Evolutionary conservation across 2,888 invertebrate species (phyloP).

Genomic region (Monoplex corrugatus): DNA sequence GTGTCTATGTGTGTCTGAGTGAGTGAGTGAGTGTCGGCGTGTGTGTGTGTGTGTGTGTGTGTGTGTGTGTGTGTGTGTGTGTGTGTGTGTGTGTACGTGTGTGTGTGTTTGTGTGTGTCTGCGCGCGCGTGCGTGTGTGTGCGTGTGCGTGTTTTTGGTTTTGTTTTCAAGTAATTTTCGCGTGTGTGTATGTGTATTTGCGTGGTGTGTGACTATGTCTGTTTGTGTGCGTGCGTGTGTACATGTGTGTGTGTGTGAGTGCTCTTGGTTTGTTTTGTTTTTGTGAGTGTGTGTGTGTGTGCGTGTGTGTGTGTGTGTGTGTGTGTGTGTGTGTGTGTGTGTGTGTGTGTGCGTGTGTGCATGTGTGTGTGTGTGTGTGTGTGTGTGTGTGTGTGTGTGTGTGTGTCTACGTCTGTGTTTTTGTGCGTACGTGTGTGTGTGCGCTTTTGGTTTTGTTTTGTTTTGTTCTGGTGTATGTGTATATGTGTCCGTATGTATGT

Average conservation of each 20-base stretch:
- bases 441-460: not conserved
- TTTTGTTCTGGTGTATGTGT: not conserved
- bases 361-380: not conserved
- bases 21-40: not conserved
- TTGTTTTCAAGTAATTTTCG: no score
- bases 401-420: not conserved
- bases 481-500: constrained; percentile 8
- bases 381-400: not conserved
- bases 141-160: not conserved
- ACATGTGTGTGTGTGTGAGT: no score
- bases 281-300: not conserved
- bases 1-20: not conserved
- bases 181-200: no score
- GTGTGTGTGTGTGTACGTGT: not conserved
- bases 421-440: constrained; percentile 13
- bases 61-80: not conserved
- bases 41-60: not conserved
- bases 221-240: no score
- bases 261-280: not conserved
- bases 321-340: constrained; percentile 3
- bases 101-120: not conserved
- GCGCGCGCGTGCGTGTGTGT: not conserved
- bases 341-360: not conserved
- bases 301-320: not conserved
- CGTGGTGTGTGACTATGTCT: no score